Conservation (phyloP, 2,113 vertebrate genomes). For the Calypte anna region DNA sequence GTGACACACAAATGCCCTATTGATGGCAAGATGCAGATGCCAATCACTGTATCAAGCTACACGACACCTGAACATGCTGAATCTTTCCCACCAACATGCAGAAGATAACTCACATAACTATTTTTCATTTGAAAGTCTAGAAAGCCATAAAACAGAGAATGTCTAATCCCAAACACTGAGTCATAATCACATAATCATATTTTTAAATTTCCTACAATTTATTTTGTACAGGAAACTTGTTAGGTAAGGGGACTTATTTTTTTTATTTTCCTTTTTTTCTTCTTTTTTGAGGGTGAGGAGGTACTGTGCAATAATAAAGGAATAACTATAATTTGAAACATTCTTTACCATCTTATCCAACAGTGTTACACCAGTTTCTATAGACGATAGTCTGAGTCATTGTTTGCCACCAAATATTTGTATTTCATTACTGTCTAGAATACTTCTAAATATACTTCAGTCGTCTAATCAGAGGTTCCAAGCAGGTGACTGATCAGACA, state of each 20-base stretch:
- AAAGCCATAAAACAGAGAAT: neutral
- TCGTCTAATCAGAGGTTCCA: neutral
- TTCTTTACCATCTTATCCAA: neutral
- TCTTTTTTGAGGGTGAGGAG: neutral
- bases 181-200: neutral
- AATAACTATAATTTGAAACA: neutral
- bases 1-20: rapidly evolving
- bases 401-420: conserved; percentile 11
- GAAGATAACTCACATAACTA: neutral
- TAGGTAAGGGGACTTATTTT: no score
- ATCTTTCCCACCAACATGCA: neutral
- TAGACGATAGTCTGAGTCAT: neutral
- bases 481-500: neutral
- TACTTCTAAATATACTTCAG: neutral
- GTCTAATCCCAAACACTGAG: neutral
- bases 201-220: neutral
- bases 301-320: neutral
- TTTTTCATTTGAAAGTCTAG: neutral
- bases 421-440: neutral
- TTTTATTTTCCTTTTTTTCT: no score
- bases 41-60: neutral
- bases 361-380: neutral
- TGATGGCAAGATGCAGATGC: neutral
- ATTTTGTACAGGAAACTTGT: neutral
- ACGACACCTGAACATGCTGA: rapidly evolving